Evolutionary conservation across 2,113 vertebrate species (phyloP).

Genomic region (Abramis brama): DNA sequence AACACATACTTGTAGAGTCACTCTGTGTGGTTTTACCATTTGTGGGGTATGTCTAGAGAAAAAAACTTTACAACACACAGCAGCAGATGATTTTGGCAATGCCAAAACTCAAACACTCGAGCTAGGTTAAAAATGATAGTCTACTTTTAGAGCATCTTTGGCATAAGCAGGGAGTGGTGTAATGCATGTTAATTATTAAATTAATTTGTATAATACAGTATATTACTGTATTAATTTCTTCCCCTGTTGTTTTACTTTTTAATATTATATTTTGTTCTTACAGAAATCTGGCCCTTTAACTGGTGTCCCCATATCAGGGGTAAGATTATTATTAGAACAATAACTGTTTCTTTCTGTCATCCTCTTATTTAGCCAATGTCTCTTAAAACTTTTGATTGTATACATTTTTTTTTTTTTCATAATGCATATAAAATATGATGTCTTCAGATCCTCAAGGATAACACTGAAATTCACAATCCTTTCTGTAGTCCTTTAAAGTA

Average conservation of each 20-base stretch:
- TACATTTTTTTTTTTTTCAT: no score
- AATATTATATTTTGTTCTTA: conserved; percentile 27
- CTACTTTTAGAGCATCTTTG: no score
- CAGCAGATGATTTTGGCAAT: background rate
- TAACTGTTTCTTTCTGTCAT: background rate
- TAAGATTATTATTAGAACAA: conserved; percentile 70
- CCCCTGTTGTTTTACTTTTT: background rate
- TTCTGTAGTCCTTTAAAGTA: background rate
- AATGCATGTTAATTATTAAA: conserved; percentile 21
- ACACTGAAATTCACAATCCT: background rate
- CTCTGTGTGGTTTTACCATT: background rate
- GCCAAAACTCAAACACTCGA: no score
- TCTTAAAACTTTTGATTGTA: background rate
- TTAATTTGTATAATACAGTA: background rate
- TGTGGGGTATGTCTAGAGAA: background rate
- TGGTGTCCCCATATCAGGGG: conserved; percentile 95
- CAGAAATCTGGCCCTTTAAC: conserved; percentile 88
- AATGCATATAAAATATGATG: background rate
- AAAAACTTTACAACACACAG: background rate
- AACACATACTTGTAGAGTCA: background rate
- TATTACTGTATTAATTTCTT: background rate
- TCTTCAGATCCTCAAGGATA: background rate
- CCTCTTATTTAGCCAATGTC: background rate
- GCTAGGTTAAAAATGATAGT: no score
- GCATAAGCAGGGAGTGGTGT: background rate